These are phyloP conservation scores for Manis crassicaudata DNA, from an alignment of 2,797 vertebrate species.

Conservation along the genomic window DNA sequence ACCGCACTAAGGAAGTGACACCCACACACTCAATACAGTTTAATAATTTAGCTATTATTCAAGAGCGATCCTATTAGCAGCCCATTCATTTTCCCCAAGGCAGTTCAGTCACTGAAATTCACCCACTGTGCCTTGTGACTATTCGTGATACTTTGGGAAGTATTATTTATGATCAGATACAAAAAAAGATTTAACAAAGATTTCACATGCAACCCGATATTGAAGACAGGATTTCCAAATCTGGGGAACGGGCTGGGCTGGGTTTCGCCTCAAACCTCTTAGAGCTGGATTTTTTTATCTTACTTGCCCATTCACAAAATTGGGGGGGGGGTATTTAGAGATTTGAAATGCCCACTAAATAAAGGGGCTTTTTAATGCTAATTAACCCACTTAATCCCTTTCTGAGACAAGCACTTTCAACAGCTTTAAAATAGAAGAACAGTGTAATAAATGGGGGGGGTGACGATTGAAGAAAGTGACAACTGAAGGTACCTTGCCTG, in stretches of 20 bases:
- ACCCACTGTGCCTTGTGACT: slow-evolving; percentile 60
- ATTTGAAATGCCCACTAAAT: slow-evolving; percentile 64
- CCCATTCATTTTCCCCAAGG: slow-evolving; percentile 70
- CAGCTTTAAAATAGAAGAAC: slow-evolving; percentile 48
- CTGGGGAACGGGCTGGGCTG: not conserved
- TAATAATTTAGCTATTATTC: slow-evolving; percentile 76
- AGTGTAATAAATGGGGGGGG: not conserved
- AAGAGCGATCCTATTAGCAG: slow-evolving; percentile 66
- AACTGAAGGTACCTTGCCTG: not conserved
- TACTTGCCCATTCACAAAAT: slow-evolving; percentile 44
- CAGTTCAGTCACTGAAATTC: slow-evolving; percentile 62
- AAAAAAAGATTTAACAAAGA: slow-evolving; percentile 63
- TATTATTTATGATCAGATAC: slow-evolving; percentile 64
- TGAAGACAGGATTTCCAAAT: slow-evolving; percentile 56
- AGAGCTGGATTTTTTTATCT: not conserved
- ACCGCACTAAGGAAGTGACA: slow-evolving; percentile 58
- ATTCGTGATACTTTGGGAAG: slow-evolving; percentile 56
- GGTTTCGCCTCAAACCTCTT: not conserved
- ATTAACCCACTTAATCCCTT: slow-evolving; percentile 52
- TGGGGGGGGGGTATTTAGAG: not conserved
- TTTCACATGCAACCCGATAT: slow-evolving; percentile 56
- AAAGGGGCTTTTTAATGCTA: slow-evolving; percentile 60
- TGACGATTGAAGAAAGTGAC: slow-evolving; percentile 30
- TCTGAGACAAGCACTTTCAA: slow-evolving; percentile 47
- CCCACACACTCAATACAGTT: slow-evolving; percentile 16